Base-by-base conservation (phyloP, 2,113 vertebrate genomes). In the Sporophila hypoxantha region DNA sequence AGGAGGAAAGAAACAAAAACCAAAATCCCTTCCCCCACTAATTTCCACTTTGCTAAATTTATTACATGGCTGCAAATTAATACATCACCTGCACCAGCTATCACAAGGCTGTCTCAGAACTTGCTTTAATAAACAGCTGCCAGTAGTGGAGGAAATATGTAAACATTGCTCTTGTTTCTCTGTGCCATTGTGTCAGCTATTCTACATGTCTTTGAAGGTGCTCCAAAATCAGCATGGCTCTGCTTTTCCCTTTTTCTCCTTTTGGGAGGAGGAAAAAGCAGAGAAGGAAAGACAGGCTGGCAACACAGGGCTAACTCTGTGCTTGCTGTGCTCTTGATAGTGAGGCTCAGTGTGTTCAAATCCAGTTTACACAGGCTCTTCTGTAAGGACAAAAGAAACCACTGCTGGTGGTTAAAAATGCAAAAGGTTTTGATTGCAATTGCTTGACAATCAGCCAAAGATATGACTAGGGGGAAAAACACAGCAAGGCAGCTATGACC, bases 141-240 rank as follows among this genome's bases (percentile, higher is more conserved):
- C 89, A 73, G 59, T 62, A 91, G 82, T 64, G 44, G 39, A 76
- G 52, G 71, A 95, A 94, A 91, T 59, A 89, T 73, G 93, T 91
- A 95, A 92, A 95, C 92, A 91, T 69, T 14, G 14, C 76, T 80
- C 88, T 75, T 81, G 59, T 80, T 89, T 84, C 67, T 89, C 85
- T 92, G 55, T 73, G 85, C 80, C 85, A 88, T 79, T 95, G 92
- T 94, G 88, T 91, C 85, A 94, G 94, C 89, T 92, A 83, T 73
- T 92, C 85, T 91, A 62, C 85, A 77, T 68, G 77, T 56, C 92
- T 94, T 91, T 95, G 89, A 95, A 86, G 85, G 92, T 79, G 39
- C 67, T 94, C 95, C 95, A 95, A 88, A 94, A 84, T 39, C 95
- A 94, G 89, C 91, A 87, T 29, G 87, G 75, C 56, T 90, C 85